Percentiles rank a stretch among this genome's conserved stretches.
Conservation (phyloP, 2,888 invertebrate genomes). For the Exocentrus adspersus region DNA sequence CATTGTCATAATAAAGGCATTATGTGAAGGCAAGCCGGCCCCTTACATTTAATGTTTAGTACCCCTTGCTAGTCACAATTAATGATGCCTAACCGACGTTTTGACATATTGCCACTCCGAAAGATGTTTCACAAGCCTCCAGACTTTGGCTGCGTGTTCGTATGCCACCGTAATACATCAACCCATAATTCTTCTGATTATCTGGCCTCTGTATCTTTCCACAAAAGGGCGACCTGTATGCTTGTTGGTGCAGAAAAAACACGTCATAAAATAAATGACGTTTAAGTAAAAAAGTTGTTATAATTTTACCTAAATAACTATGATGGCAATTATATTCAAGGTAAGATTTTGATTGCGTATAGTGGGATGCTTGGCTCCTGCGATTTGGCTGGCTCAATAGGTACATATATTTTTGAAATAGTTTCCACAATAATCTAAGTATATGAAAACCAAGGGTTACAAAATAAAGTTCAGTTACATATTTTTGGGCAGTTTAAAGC, state of each 20-base stretch:
- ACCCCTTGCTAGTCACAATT: constrained; percentile 27
- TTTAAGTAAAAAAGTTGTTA: constrained; percentile 38
- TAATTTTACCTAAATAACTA: constrained; percentile 39
- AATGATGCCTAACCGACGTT: constrained; percentile 49
- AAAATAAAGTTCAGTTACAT: too few relatives aligned
- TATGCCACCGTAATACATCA: constrained; percentile 26
- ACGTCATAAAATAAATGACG: constrained; percentile 47
- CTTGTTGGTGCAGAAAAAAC: constrained; percentile 37
- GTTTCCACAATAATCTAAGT: too few relatives aligned
- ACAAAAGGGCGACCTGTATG: constrained; percentile 33
- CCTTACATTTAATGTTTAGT: constrained; percentile 4
- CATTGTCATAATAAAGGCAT: not conserved
- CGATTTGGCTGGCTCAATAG: too few relatives aligned
- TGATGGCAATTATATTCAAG: not conserved
- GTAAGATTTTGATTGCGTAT: not conserved
- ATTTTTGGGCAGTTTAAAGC: too few relatives aligned
- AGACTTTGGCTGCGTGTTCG: constrained; percentile 21
- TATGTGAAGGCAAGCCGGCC: not conserved
- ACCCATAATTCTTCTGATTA: constrained; percentile 45
- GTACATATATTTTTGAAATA: too few relatives aligned
- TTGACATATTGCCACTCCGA: constrained; percentile 44
- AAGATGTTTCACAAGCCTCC: constrained; percentile 9
- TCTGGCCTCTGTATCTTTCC: constrained; percentile 44
- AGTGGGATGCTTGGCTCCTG: too few relatives aligned
- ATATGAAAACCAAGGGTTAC: too few relatives aligned